Conservation (phyloP, 1,140 invertebrate genomes). For the Drosophila obscura region DNA sequence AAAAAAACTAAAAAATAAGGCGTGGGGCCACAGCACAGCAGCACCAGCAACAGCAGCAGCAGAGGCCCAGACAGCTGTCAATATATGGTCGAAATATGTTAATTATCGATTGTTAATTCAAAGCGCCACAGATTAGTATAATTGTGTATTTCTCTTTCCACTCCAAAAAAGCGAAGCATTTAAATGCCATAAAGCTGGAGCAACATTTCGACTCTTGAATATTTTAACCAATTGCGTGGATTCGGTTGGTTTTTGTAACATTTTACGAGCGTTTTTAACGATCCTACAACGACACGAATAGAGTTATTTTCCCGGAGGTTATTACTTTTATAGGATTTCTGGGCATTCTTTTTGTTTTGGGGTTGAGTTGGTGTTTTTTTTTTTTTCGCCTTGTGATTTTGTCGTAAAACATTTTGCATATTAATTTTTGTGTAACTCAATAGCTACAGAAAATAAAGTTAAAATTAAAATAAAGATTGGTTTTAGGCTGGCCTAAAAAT, state of each 20-base stretch:
- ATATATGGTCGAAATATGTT: constrained; percentile 56
- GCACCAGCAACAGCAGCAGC: constrained; percentile 7
- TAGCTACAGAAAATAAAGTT: too few species aligned
- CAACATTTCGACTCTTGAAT: constrained; percentile 36
- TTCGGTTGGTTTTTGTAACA: constrained; percentile 26
- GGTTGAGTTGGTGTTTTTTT: constrained; percentile 26
- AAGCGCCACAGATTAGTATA: constrained; percentile 61
- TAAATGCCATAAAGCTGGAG: constrained; percentile 28
- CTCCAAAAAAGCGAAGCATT: constrained; percentile 31
- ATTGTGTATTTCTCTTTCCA: constrained; percentile 53
- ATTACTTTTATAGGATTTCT: constrained; percentile 27
- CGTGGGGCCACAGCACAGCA: constrained; percentile 17
- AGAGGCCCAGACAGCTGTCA: constrained; percentile 35
- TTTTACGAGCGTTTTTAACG: constrained; percentile 42
- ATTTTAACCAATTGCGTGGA: constrained; percentile 41
- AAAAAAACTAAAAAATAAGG: constrained; percentile 25
- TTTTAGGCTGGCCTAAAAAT: too few species aligned
- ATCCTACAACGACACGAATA: constrained; percentile 35
- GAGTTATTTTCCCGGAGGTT: constrained; percentile 43
- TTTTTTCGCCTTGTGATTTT: constrained; percentile 27
- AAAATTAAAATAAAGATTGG: too few species aligned
- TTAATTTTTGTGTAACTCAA: neutral
- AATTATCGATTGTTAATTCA: constrained; percentile 52
- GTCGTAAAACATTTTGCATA: constrained; percentile 33
- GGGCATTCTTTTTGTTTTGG: constrained; percentile 3